Conservation (phyloP, 1,140 invertebrate genomes). For the Apocrypta bakeri region DNA sequence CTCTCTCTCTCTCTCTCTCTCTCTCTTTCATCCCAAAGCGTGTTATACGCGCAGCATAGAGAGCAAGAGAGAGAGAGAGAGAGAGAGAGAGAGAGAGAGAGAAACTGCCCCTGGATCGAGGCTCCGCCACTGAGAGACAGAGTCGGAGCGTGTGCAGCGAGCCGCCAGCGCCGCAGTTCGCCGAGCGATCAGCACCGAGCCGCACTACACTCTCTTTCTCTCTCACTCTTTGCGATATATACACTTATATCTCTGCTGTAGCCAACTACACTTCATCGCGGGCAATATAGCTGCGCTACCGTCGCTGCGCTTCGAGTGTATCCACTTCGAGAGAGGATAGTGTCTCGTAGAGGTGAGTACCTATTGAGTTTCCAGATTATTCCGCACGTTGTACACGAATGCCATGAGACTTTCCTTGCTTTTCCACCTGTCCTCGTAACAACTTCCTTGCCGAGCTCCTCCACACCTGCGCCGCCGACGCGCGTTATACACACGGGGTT, state of each 20-base stretch:
- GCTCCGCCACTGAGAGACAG: not conserved
- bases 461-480: not conserved
- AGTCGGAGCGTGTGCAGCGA: constrained; percentile 1
- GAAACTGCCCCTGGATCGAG: constrained; percentile 35
- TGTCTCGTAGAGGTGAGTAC: not conserved
- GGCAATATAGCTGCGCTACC: too few species aligned
- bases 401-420: too few species aligned
- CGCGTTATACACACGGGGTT: not conserved
- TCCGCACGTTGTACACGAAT: too few species aligned
- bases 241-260: not conserved
- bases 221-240: not conserved
- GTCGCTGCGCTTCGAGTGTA: not conserved
- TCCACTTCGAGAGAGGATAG: too few species aligned
- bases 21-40: not conserved
- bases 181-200: constrained; percentile 27
- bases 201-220: not conserved
- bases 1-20: not conserved
- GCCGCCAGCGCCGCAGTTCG: constrained; percentile 19
- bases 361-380: too few species aligned
- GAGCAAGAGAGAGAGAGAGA: not conserved
- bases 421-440: not conserved
- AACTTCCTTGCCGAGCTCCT: not conserved
- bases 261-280: too few species aligned
- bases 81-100: constrained; percentile 24
- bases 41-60: not conserved